Base-by-base conservation (phyloP, 1,140 invertebrate species). In the Drosophila pseudoananassae region DNA sequence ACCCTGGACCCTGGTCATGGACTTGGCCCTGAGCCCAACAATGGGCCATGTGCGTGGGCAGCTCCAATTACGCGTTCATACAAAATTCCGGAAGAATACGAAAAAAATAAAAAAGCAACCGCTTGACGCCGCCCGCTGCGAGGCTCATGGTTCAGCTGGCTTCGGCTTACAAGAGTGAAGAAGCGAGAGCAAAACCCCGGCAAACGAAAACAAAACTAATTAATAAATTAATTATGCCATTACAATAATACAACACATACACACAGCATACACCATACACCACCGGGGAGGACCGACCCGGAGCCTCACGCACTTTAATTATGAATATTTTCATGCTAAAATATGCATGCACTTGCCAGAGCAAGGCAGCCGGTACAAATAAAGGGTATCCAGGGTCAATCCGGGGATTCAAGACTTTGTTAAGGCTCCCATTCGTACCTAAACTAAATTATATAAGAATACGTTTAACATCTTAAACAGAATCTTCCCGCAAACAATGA, bases 211-310 rank as follows among this genome's bases (percentile, higher is more conserved):
- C 68, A 46, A 76, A 88, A 83, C 75, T 88, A 89, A 88, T 88
- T 88, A 88, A 88, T 88, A 88, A 88, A 88, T 88, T 88, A 88
- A 88, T 83, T 88, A 88, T 88, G 84, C 83, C 68, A 88, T 88
- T 88, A 88, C 76, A 89, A 83, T 76, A 88, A 88, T 76, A 88
- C 61, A 81, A 88, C 65, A 81, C 53, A 69, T 56, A 74, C 29
- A 58, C 56, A 49, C 29, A 9, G 55, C 40, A 29, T 45, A 74
- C 52, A 60, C 4, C 12, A 49, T 31, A 49, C 47, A 55, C 46
- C 60, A 29, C 17, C n/a, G 36, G 46, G 33, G 33, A 50, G 33
- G 46, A 40, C n/a, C 55, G 38, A 57, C 72, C 70, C 17, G 38
- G 38, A 47, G 55, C 49, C 68, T 59, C 82, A 88, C 83, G 83